Conservation (phyloP, 1,140 invertebrate species). For the Patella vulgata region DNA sequence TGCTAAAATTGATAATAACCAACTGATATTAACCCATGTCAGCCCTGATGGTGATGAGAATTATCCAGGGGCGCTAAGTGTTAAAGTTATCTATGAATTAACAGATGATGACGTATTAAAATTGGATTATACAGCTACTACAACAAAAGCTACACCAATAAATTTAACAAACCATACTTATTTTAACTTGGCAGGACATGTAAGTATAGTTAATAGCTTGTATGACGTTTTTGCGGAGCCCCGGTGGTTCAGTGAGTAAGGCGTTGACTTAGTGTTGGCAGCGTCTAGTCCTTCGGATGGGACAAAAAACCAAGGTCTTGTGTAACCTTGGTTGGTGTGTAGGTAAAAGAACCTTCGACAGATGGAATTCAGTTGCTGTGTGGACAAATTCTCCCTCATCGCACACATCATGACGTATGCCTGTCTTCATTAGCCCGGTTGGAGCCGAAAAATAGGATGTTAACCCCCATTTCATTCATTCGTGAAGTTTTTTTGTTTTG, state of each 20-base stretch:
- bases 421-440: too few species aligned
- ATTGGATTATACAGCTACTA: constrained; percentile 78
- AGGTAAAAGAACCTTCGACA: too few species aligned
- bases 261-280: too few species aligned
- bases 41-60: constrained; percentile 86
- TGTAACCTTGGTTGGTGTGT: too few species aligned
- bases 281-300: too few species aligned
- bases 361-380: too few species aligned
- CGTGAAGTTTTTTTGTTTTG: background rate
- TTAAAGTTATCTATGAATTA: constrained; percentile 78
- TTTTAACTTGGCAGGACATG: constrained; percentile 91
- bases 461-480: too few species aligned
- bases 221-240: background rate
- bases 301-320: too few species aligned
- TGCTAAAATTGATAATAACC: constrained; percentile 54
- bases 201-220: constrained; percentile 40
- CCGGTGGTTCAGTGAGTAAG: too few species aligned
- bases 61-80: constrained; percentile 78
- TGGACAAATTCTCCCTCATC: too few species aligned
- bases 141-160: constrained; percentile 82
- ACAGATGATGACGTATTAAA: constrained; percentile 77
- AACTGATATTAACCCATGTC: constrained; percentile 67
- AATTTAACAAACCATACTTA: constrained; percentile 95
- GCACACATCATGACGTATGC: too few species aligned
- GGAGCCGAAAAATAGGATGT: too few species aligned